Percentiles rank a stretch among this genome's conserved stretches.
phyloP scores from a whole-genome alignment of 2,113 vertebrate genomes.

The Leucoraja erinaceus region DNA sequence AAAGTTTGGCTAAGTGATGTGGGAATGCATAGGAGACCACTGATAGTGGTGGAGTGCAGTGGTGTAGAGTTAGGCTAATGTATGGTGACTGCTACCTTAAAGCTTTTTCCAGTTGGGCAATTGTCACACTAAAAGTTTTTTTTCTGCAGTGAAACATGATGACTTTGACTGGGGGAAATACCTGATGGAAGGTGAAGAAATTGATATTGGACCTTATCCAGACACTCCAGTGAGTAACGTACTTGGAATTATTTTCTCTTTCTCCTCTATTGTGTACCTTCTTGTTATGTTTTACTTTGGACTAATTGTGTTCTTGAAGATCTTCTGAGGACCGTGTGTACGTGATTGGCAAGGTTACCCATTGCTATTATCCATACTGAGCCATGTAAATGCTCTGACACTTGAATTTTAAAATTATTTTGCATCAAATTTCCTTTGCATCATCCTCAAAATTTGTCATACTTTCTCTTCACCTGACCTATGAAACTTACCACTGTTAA shows the following conservation, averaged over 20 bases:
- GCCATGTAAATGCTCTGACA: background rate
- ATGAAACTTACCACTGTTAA: background rate
- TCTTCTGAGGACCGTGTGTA: background rate
- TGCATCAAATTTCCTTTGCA: too few species aligned
- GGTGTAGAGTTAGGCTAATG: too few species aligned
- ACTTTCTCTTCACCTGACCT: background rate
- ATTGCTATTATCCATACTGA: background rate
- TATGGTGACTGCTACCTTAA: background rate
- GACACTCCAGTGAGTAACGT: conserved; percentile 80
- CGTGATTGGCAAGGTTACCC: background rate
- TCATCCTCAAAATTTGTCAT: background rate
- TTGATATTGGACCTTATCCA: conserved; percentile 63
- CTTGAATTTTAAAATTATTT: background rate
- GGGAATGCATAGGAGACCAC: background rate
- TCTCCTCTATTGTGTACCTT: background rate
- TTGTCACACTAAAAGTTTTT: background rate
- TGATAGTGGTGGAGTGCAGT: background rate
- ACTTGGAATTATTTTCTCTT: conserved; percentile 2
- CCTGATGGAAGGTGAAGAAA: conserved; percentile 84
- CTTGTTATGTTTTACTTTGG: background rate
- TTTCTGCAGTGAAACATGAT: conserved; percentile 69
- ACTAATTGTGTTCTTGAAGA: background rate
- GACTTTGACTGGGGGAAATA: conserved; percentile 88
- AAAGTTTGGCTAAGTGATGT: background rate
- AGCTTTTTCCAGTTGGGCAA: background rate